Percentiles rank a stretch among this genome's conserved stretches.
Evolutionary conservation across 2,888 invertebrate species (phyloP).

Genomic region (Heteromurus nitidus): DNA sequence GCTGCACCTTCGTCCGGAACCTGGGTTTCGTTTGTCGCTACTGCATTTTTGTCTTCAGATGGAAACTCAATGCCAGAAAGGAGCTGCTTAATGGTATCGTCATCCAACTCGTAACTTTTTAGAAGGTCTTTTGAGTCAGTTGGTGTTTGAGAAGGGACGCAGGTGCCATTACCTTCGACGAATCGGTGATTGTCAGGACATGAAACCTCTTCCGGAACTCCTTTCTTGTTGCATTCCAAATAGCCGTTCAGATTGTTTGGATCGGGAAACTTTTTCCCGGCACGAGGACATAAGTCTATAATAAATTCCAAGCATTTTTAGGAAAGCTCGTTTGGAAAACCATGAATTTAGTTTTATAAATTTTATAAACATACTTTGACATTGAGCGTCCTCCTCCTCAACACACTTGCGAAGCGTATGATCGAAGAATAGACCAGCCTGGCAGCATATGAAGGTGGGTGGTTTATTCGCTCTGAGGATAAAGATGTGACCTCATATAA

Average conservation of each 20-base stretch:
- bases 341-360: too few relatives aligned
- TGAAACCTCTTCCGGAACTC: not conserved
- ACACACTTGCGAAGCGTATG: not conserved
- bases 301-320: too few relatives aligned
- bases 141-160: not conserved
- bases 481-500: too few relatives aligned
- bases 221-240: not conserved
- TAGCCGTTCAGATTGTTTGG: not conserved
- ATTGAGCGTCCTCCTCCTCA: not conserved
- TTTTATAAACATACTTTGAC: not conserved
- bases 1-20: not conserved
- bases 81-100: not conserved
- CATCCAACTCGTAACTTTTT: not conserved
- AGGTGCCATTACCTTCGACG: not conserved
- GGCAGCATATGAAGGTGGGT: not conserved
- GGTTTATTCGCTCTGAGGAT: not conserved
- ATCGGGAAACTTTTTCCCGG: not conserved
- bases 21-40: not conserved
- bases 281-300: too few relatives aligned
- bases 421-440: not conserved
- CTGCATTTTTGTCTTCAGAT: not conserved
- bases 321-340: too few relatives aligned
- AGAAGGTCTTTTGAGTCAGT: not conserved
- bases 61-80: not conserved
- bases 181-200: not conserved